phyloP scores from a whole-genome alignment of 2,888 invertebrate species.

The Heterodera filipjevi region DNA sequence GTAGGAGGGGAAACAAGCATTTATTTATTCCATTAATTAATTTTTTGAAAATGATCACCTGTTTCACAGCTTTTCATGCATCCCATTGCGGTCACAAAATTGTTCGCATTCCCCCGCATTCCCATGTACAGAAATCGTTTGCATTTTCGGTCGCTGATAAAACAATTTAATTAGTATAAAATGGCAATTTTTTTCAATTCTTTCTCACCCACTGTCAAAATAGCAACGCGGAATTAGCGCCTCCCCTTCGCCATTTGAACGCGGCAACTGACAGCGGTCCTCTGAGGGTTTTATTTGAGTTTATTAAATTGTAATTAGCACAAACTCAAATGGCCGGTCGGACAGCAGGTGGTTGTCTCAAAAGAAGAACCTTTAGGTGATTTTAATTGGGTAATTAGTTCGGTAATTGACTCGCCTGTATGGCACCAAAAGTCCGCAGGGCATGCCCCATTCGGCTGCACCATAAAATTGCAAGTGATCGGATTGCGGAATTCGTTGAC shows the following conservation, averaged over 20 bases:
- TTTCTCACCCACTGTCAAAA: conserved; percentile 50
- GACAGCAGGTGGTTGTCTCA: conserved; percentile 62
- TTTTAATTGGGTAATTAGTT: too few species aligned
- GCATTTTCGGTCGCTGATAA: conserved; percentile 45
- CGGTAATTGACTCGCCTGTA: conserved; percentile 38
- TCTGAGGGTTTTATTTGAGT: conserved; percentile 32
- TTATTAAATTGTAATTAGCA: background rate
- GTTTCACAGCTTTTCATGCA: conserved; percentile 54
- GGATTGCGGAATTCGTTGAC: conserved; percentile 58
- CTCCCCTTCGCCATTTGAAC: conserved; percentile 56
- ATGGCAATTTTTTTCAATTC: background rate
- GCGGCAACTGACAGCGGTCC: conserved; percentile 51
- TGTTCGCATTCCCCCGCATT: conserved; percentile 61
- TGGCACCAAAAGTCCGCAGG: conserved; percentile 53
- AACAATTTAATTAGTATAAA: conserved; percentile 12
- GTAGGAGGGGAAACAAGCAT: too few species aligned
- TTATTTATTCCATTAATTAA: too few species aligned
- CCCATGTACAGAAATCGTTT: conserved; percentile 63
- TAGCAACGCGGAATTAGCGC: conserved; percentile 63
- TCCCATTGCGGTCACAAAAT: conserved; percentile 57
- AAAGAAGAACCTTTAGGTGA: conserved; percentile 48
- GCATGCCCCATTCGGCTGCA: conserved; percentile 61
- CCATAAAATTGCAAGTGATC: conserved; percentile 61
- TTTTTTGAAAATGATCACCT: too few species aligned
- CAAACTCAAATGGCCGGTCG: conserved; percentile 38